These are phyloP conservation scores for Diogma glabrata DNA, from an alignment of 2,888 invertebrate species.

Conservation along the genomic window DNA sequence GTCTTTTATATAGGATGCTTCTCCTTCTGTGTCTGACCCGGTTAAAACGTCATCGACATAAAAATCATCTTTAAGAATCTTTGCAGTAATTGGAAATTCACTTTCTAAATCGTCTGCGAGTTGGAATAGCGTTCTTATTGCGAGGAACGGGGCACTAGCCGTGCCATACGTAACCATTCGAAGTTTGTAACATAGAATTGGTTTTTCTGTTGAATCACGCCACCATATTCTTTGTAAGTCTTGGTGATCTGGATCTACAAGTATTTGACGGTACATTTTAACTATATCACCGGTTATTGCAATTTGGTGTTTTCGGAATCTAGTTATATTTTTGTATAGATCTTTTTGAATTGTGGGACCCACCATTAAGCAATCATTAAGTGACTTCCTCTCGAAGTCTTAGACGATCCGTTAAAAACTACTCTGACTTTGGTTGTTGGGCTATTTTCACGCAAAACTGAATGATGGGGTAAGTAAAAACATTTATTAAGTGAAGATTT, in stretches of 20 bases:
- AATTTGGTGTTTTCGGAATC: no score
- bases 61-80: not conserved
- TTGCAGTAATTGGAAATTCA: not conserved
- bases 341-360: conserved; percentile 23
- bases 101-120: not conserved
- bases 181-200: conserved; percentile 18
- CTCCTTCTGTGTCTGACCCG: not conserved
- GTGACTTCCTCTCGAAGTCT: conserved; percentile 18
- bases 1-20: not conserved
- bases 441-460: conserved; percentile 21
- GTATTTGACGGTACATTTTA: no score
- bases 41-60: not conserved
- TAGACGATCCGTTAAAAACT: conserved; percentile 22
- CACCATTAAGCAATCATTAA: conserved; percentile 21
- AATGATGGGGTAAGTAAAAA: conserved; percentile 22
- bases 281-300: no score
- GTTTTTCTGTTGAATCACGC: no score
- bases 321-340: conserved; percentile 21
- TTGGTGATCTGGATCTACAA: no score
- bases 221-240: no score
- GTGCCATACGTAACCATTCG: no score
- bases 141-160: no score
- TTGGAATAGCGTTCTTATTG: not conserved
- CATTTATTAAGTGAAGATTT: no score
- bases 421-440: conserved; percentile 22